Conservation (phyloP, 2,113 vertebrate species). For the Oreocharis arfaki region DNA sequence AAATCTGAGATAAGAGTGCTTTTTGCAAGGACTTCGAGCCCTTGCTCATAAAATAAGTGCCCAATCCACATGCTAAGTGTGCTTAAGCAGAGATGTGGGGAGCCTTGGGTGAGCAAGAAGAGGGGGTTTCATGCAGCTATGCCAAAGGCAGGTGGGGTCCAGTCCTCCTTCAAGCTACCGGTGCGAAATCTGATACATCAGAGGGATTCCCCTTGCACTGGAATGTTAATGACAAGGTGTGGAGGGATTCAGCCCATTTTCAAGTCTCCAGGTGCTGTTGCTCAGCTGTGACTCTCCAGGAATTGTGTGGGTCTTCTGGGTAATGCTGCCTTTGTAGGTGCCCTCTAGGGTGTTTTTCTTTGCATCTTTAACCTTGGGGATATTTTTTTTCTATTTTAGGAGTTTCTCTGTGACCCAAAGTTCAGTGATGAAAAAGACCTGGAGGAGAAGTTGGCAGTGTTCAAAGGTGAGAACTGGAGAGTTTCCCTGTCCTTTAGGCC, state of each 20-base stretch:
- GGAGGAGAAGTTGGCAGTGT: slow-evolving; percentile 84
- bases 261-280: neutral
- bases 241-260: neutral
- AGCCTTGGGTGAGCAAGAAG: neutral
- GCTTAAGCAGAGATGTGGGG: neutral
- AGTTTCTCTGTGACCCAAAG: slow-evolving; percentile 94
- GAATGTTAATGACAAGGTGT: neutral
- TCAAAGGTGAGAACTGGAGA: slow-evolving; percentile 86
- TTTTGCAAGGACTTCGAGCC: neutral
- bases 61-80: neutral
- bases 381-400: slow-evolving; percentile 61
- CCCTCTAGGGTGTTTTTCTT: neutral
- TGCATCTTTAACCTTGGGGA: neutral
- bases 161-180: neutral
- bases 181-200: neutral
- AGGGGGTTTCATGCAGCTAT: neutral
- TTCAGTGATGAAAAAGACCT: slow-evolving; percentile 92
- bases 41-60: neutral
- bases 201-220: neutral
- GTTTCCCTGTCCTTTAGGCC: neutral
- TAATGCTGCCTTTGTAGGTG: neutral
- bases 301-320: neutral
- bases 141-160: neutral
- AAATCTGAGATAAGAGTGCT: neutral
- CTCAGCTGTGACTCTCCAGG: neutral